phyloP scores from a whole-genome alignment of 2,113 vertebrate species.

The Pteropus alecto region DNA sequence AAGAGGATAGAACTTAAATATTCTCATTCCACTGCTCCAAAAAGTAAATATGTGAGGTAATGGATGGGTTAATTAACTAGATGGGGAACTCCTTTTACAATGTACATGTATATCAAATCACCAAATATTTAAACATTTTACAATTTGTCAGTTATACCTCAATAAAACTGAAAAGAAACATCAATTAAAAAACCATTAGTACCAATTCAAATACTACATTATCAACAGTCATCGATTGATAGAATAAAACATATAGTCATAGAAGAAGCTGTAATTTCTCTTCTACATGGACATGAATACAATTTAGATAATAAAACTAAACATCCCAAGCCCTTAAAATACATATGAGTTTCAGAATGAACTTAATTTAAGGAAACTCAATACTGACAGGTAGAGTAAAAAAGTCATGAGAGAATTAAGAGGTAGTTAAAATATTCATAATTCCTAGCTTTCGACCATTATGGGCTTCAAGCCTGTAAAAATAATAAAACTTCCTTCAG shows the following conservation, averaged over 20 bases:
- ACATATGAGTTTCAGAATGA: not conserved
- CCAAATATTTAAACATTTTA: not conserved
- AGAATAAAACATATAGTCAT: not conserved
- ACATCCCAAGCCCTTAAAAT: conserved; percentile 20
- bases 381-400: not conserved
- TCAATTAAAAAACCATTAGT: not conserved
- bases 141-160: not conserved
- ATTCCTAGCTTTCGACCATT: not conserved
- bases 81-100: not conserved
- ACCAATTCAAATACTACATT: not conserved
- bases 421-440: not conserved
- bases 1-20: not conserved
- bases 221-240: not conserved
- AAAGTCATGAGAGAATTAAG: conserved; percentile 15
- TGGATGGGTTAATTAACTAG: not conserved
- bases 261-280: not conserved
- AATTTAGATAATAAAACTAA: not conserved
- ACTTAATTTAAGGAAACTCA: not conserved
- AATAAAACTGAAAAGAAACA: not conserved
- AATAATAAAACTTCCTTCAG: conserved; percentile 29
- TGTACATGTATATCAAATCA: not conserved
- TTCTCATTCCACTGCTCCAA: not conserved
- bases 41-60: not conserved
- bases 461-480: not conserved
- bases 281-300: not conserved